Conservation (phyloP, 2,888 invertebrate species). For the Acanthosepion pharaonis region DNA sequence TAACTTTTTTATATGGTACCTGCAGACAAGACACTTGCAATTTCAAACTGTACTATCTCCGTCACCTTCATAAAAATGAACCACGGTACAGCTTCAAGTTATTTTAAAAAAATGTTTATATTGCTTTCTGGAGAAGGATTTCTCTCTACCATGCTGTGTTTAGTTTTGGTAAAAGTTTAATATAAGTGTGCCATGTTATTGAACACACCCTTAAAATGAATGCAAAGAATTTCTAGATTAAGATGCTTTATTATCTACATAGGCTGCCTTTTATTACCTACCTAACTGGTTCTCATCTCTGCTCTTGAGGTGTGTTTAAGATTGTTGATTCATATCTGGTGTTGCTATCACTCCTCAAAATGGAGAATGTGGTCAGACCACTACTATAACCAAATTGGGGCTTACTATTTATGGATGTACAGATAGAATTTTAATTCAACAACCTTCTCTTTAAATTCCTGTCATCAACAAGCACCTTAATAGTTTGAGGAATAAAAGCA, state of each 20-base stretch:
- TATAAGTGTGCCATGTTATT: background rate
- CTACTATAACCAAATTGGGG: background rate
- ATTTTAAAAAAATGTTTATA: background rate
- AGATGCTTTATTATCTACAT: background rate
- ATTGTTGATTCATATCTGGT: background rate
- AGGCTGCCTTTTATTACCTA: background rate
- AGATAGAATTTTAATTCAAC: too few species aligned
- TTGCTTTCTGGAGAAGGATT: too few species aligned
- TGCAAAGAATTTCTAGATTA: background rate
- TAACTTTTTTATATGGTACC: background rate
- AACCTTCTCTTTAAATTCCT: too few species aligned
- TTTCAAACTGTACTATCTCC: background rate
- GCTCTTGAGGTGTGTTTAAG: background rate
- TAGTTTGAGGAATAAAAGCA: too few species aligned
- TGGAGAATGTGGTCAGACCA: background rate
- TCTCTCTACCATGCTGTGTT: background rate
- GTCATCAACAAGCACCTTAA: too few species aligned
- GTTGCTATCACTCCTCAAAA: background rate
- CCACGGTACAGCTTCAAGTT: background rate
- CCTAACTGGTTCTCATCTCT: background rate
- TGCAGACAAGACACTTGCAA: background rate
- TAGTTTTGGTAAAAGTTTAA: background rate
- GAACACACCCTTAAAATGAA: background rate
- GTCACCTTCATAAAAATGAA: background rate
- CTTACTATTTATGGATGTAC: too few species aligned